phyloP scores from a whole-genome alignment of 2,888 invertebrate genomes.

The Urechis unicinctus region DNA sequence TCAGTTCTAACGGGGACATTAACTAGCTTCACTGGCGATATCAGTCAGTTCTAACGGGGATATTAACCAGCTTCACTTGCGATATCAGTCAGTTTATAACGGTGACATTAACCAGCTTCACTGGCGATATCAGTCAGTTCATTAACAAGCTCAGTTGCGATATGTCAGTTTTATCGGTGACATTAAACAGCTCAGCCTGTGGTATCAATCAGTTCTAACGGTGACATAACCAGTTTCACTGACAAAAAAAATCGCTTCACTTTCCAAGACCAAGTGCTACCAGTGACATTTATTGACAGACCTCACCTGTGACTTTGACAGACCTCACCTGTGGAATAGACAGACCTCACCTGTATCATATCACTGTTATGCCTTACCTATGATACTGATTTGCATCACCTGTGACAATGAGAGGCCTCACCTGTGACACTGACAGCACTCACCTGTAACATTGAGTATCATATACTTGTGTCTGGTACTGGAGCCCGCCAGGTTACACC shows the following conservation, averaged over 20 bases:
- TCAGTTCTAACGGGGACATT: too few species aligned
- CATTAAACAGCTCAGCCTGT: too few species aligned
- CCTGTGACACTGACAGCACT: not conserved
- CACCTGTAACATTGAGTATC: slow-evolving; percentile 26
- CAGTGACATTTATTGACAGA: too few species aligned
- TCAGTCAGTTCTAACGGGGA: not conserved
- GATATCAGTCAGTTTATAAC: not conserved
- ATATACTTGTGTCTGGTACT: slow-evolving; percentile 25
- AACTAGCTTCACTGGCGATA: too few species aligned
- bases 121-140: not conserved
- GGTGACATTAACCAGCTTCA: too few species aligned
- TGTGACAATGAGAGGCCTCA: not conserved
- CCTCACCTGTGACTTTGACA: too few species aligned
- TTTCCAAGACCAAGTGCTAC: too few species aligned
- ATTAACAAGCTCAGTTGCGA: too few species aligned
- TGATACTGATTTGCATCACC: not conserved
- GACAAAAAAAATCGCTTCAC: too few species aligned
- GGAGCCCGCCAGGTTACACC: slow-evolving; percentile 24
- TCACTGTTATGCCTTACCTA: not conserved
- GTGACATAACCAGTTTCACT: too few species aligned
- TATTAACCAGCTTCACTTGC: too few species aligned
- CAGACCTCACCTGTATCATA: not conserved
- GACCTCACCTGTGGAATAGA: not conserved
- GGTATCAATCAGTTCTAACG: not conserved
- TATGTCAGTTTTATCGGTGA: too few species aligned